phyloP scores from a whole-genome alignment of 1,140 invertebrate genomes.

The Drosophila lini region DNA sequence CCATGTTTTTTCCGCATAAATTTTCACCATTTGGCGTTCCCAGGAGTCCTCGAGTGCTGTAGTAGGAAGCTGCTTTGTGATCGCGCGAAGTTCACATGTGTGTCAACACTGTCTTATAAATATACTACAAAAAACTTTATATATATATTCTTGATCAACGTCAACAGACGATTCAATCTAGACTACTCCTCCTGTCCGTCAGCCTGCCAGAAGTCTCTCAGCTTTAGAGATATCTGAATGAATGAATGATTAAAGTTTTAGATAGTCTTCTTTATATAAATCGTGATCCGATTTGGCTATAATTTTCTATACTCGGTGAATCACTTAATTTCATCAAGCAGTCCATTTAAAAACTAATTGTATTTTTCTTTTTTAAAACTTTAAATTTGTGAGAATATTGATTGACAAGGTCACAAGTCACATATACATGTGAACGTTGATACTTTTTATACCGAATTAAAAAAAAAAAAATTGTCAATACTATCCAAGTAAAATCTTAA shows the following conservation, averaged over 20 bases:
- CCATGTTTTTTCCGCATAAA: conserved; percentile 53
- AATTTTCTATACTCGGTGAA: too few species aligned
- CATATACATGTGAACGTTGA: too few species aligned
- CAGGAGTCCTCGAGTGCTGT: conserved; percentile 48
- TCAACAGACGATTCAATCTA: not conserved
- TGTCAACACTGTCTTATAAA: not conserved
- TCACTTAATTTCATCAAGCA: too few species aligned
- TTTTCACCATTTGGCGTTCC: conserved; percentile 60
- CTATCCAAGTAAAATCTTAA: too few species aligned
- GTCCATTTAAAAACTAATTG: too few species aligned
- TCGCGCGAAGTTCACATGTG: not conserved
- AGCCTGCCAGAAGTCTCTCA: not conserved
- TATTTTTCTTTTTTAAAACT: too few species aligned
- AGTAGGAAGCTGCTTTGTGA: not conserved
- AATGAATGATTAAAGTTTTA: not conserved
- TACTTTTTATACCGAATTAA: too few species aligned
- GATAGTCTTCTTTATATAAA: not conserved
- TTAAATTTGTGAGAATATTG: too few species aligned
- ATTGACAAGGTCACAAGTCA: too few species aligned
- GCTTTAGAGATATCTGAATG: not conserved
- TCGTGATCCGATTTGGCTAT: too few species aligned
- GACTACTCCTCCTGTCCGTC: not conserved
- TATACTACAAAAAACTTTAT: too few species aligned
- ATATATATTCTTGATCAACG: not conserved
- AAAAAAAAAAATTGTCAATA: too few species aligned